A percentile compares a stretch with the other conserved stretches of the same genome.
phyloP scores from a whole-genome alignment of 1,140 invertebrate genomes.

The Thalassaphorura encarpata region DNA sequence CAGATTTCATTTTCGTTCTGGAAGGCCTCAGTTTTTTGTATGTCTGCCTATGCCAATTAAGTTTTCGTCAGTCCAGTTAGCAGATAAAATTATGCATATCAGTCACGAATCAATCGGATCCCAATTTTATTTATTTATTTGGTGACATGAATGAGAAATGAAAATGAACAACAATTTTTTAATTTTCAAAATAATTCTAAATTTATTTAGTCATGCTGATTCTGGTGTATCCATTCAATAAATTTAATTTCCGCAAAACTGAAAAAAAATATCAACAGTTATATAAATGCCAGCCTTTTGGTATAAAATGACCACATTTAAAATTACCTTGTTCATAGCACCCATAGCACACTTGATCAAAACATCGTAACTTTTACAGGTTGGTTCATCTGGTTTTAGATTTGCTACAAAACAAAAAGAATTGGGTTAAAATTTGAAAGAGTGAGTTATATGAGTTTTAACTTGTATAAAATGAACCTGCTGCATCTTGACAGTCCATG shows the following conservation, averaged over 20 bases:
- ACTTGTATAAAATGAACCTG: background rate
- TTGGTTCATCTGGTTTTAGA: background rate
- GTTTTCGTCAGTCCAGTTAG: too few relatives aligned
- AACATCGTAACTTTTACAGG: background rate
- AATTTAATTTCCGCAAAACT: slow-evolving; percentile 9
- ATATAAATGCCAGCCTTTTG: background rate
- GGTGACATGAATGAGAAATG: too few relatives aligned
- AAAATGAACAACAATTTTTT: too few relatives aligned
- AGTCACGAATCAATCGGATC: too few relatives aligned
- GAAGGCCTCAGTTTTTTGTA: too few relatives aligned
- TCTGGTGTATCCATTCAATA: too few relatives aligned
- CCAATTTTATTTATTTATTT: too few relatives aligned
- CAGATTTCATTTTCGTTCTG: too few relatives aligned
- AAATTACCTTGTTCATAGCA: slow-evolving; percentile 9
- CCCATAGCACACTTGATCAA: slow-evolving; percentile 3
- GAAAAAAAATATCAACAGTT: background rate
- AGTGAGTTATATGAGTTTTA: background rate
- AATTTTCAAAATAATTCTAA: too few relatives aligned
- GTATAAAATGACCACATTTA: background rate
- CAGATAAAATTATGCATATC: too few relatives aligned
- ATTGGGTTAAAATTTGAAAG: background rate
- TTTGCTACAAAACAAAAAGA: background rate
- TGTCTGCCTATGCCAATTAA: too few relatives aligned
- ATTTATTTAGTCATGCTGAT: too few relatives aligned
- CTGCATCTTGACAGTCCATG: slow-evolving; percentile 9